Base-by-base conservation (phyloP, 2,888 invertebrate species). In the Eilema griseolum region DNA sequence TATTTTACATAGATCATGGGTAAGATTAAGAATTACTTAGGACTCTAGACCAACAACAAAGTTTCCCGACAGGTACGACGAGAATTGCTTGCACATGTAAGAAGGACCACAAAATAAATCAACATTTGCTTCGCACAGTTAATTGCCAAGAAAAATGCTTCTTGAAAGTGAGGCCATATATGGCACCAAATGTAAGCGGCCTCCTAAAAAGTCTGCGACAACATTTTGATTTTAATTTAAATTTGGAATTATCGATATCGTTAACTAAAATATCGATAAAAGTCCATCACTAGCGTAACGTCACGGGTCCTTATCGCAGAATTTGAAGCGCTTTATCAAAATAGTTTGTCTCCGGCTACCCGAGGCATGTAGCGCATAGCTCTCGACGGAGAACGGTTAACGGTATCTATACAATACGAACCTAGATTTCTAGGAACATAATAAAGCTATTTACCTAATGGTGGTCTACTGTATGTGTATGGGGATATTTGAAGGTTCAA, bases 321-420 rank as follows among this genome's bases (percentile, higher is more conserved):
- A 77, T 77, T 79, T 75, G 63, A 76, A 75, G 70, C 72, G 67
- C 71, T 75, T 77, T 75, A 72, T 70, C 70, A 67, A 24, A 71
- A 60, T 73, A 73, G 65, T 37, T 65, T 23, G n/a, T 31, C n/a
- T 37, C 31, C 33, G 33, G 33, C 14, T 10, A 20, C 31, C 65
- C n/a, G 28, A 64, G 59, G 60, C 23, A 69, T 63, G 57, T 26
- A 41, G 33, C 12, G 57, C 62, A 67, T 67, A 67, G 24, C 52
- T 59, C 23, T 41, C 24, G 23, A 8, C 57, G n/a, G n/a, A n/a
- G n/a, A 31, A 12, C 31, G 57, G 46, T 8, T 57, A 31, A 2
- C 3, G 57, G 63, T 26, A 69, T 59, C 41, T 20, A 24, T 62
- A 14, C 33, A n/a, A n/a, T 37, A 37, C 14, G 57, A 28, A 57